These are phyloP conservation scores for Steinernema carpocapsae DNA, from an alignment of 2,888 invertebrate species.

Conservation along the genomic window DNA sequence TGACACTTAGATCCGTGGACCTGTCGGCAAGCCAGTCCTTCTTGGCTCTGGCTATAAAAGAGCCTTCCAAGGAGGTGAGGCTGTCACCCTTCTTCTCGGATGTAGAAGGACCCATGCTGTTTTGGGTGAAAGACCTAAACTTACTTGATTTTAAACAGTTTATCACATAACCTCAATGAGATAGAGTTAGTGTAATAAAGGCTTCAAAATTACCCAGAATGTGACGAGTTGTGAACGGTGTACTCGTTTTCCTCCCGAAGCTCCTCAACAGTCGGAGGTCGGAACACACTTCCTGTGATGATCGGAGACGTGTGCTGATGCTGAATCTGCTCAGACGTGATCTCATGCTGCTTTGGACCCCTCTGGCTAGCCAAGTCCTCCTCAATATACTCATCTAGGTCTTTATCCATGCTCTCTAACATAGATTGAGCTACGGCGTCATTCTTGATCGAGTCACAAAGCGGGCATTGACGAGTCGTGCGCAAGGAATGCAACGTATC, in stretches of 20 bases:
- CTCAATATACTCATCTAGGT: not conserved
- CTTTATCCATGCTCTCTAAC: conserved; percentile 2
- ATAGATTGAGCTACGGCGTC: not conserved
- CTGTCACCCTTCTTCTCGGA: conserved; percentile 12
- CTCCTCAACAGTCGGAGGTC: not conserved
- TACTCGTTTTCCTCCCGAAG: conserved; percentile 11
- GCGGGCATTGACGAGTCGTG: not conserved
- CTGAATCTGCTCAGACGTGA: conserved; percentile 6
- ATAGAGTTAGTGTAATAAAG: too few species aligned
- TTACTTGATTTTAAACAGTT: too few species aligned
- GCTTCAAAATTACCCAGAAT: too few species aligned
- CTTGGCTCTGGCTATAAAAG: conserved; percentile 18
- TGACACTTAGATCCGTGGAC: conserved; percentile 18
- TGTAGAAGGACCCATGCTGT: not conserved
- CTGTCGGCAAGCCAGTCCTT: conserved; percentile 19
- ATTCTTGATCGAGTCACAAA: conserved; percentile 4
- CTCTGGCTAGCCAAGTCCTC: not conserved
- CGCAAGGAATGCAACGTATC: conserved; percentile 4
- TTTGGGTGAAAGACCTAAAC: conserved; percentile 2
- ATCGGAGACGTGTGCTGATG: conserved; percentile 10
- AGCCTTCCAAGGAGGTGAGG: not conserved
- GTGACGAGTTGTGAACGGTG: conserved; percentile 10
- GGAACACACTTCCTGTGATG: conserved; percentile 7
- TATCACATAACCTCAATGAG: too few species aligned
- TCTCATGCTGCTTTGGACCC: too few species aligned